Conservation (phyloP, 2,888 invertebrate species). For the Cosmopolites sordidus region DNA sequence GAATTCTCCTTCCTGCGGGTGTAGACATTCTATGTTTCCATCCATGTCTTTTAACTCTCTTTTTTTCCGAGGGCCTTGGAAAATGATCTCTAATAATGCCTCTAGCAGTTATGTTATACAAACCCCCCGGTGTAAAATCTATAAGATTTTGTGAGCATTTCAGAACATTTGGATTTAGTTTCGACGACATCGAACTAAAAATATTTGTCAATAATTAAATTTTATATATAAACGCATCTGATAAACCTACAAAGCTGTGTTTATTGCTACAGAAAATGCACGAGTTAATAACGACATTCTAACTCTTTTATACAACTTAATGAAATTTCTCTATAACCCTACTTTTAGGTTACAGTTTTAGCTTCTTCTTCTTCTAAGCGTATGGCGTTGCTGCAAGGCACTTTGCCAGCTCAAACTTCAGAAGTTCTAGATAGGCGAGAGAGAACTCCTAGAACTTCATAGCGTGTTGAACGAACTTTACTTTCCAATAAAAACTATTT, state of each 20-base stretch:
- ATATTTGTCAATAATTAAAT: background rate
- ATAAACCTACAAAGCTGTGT: background rate
- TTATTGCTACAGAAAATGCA: background rate
- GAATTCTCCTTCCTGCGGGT: constrained; percentile 59
- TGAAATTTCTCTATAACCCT: too few species aligned
- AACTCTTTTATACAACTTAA: too few species aligned
- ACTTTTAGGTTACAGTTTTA: too few species aligned
- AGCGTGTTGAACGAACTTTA: too few species aligned
- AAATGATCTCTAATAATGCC: constrained; percentile 64
- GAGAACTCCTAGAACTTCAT: too few species aligned
- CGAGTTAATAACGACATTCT: background rate
- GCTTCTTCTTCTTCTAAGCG: too few species aligned
- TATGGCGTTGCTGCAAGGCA: too few species aligned
- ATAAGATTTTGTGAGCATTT: background rate
- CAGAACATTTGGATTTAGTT: background rate
- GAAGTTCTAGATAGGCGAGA: too few species aligned
- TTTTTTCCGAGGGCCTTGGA: constrained; percentile 69
- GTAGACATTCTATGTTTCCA: constrained; percentile 68
- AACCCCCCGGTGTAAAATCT: constrained; percentile 33
- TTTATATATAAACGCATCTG: background rate
- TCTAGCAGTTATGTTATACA: constrained; percentile 42
- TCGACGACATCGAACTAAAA: background rate
- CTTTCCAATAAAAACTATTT: too few species aligned
- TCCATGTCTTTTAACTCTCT: constrained; percentile 66
- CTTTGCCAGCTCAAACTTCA: too few species aligned